Evolutionary conservation across 2,888 invertebrate species (phyloP).

Genomic region (Phaedon cochleariae): DNA sequence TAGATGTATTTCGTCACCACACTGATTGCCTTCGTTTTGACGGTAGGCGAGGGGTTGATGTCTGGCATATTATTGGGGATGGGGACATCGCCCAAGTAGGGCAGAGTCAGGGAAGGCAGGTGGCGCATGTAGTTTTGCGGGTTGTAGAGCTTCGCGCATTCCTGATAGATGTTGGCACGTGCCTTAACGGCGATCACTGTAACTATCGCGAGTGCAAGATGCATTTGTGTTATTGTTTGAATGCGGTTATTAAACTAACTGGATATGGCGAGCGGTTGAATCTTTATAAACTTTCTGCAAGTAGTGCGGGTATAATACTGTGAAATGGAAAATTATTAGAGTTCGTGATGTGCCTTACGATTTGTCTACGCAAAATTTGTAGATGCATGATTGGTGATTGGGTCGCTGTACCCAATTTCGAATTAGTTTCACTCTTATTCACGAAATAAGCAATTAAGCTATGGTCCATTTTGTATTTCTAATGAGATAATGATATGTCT

Average conservation of each 20-base stretch:
- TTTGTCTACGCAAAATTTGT: not conserved
- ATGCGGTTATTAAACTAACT: slow-evolving; percentile 41
- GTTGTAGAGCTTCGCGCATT: slow-evolving; percentile 53
- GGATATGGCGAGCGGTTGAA: slow-evolving; percentile 12
- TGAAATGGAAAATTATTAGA: not conserved
- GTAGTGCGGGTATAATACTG: slow-evolving; percentile 2
- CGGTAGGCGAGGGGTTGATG: slow-evolving; percentile 55
- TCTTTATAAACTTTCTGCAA: slow-evolving; percentile 17
- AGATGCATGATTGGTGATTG: not conserved
- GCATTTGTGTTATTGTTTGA: slow-evolving; percentile 34
- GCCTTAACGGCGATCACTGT: slow-evolving; percentile 27
- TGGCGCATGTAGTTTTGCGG: slow-evolving; percentile 55
- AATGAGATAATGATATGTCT: no score
- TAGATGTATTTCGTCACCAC: slow-evolving; percentile 58
- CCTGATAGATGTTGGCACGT: slow-evolving; percentile 44
- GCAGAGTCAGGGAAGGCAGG: slow-evolving; percentile 54
- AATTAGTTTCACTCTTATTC: not conserved
- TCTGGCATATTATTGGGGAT: slow-evolving; percentile 47
- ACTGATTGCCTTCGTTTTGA: slow-evolving; percentile 57
- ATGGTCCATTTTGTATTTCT: no score
- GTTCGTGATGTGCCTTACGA: not conserved
- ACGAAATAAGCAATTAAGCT: not conserved
- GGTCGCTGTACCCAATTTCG: no score
- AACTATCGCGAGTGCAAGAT: slow-evolving; percentile 32
- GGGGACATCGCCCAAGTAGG: slow-evolving; percentile 53